These are phyloP conservation scores for Agonum fuliginosum DNA, from an alignment of 2,888 invertebrate genomes.

Conservation along the genomic window DNA sequence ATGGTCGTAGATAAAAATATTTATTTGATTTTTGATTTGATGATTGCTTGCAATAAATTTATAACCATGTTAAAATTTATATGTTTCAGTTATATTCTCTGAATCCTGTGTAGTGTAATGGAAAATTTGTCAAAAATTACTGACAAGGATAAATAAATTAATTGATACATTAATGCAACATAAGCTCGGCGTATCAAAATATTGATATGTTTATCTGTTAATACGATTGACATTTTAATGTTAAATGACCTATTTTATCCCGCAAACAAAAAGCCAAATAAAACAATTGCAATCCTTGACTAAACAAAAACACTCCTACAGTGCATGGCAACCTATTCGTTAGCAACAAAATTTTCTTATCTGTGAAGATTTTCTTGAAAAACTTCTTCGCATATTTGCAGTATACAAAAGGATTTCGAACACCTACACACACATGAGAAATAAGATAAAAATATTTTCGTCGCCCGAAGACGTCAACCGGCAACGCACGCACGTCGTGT, in stretches of 20 bases:
- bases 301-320: constrained; percentile 19
- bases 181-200: neutral
- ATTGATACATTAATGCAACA: neutral
- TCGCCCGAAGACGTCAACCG: too few relatives aligned
- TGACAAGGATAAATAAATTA: neutral
- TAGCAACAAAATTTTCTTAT: constrained; percentile 2
- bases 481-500: too few relatives aligned
- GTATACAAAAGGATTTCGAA: neutral
- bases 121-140: neutral
- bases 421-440: neutral
- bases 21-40: too few relatives aligned
- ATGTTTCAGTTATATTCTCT: too few relatives aligned
- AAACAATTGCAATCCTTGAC: constrained; percentile 12
- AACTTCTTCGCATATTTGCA: too few relatives aligned
- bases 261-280: too few relatives aligned
- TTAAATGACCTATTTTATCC: too few relatives aligned
- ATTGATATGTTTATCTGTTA: neutral
- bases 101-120: too few relatives aligned
- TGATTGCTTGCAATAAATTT: too few relatives aligned
- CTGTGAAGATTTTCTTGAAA: neutral
- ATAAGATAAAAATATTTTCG: too few relatives aligned
- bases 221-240: neutral
- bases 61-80: too few relatives aligned
- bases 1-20: too few relatives aligned
- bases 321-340: neutral